phyloP scores from a whole-genome alignment of 2,797 vertebrate genomes.

The Tolypeutes matacus region DNA sequence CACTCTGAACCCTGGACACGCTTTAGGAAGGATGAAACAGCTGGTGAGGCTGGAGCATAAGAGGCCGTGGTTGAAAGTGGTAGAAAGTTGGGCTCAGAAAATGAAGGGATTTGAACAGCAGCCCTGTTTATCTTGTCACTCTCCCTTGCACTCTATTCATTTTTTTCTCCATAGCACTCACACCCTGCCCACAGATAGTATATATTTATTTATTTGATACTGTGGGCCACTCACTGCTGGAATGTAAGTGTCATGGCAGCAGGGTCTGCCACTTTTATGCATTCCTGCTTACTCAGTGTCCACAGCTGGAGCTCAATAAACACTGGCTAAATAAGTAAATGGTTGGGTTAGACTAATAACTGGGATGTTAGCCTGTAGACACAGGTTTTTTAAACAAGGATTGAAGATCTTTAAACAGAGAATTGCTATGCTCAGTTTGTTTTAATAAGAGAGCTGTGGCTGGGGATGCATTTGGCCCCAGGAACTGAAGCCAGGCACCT shows the following conservation, averaged over 20 bases:
- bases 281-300: background rate
- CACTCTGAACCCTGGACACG: fast-evolving
- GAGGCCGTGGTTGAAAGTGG: background rate
- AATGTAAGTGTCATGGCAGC: background rate
- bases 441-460: background rate
- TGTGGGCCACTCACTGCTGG: background rate
- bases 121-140: no score
- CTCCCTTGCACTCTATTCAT: background rate
- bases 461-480: background rate
- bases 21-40: no score
- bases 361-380: background rate
- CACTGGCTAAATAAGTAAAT: background rate
- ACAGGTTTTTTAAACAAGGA: background rate
- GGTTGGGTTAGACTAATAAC: background rate
- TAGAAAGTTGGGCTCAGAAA: fast-evolving
- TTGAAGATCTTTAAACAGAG: background rate
- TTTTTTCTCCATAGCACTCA: background rate
- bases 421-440: background rate
- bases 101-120: background rate
- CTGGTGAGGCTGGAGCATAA: no score
- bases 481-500: background rate
- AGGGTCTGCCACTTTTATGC: background rate
- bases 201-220: background rate
- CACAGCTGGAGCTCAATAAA: background rate
- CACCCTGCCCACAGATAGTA: no score